A percentile compares a stretch with the other conserved stretches of the same genome.
phyloP scores from a whole-genome alignment of 1,140 invertebrate genomes.

The Drosophila kikkawai region DNA sequence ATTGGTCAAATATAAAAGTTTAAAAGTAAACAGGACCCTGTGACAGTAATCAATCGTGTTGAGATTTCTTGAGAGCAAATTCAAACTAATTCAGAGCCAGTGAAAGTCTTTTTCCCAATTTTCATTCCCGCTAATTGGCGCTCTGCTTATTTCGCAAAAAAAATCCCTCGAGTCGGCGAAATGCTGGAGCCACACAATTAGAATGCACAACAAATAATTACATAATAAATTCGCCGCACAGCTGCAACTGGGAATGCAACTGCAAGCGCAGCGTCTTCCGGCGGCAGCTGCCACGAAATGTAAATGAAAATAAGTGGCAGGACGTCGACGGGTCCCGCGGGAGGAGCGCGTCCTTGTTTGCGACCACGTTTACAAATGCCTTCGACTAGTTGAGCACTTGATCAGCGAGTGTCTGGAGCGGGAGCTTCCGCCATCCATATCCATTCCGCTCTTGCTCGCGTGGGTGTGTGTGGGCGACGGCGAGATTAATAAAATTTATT shows the following conservation, averaged over 20 bases:
- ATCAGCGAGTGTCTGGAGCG: constrained; percentile 46
- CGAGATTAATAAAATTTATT: constrained; percentile 82
- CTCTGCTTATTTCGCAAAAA: not conserved
- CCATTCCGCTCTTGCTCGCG: constrained; percentile 19
- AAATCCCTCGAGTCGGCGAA: constrained; percentile 3
- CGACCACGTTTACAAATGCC: constrained; percentile 62
- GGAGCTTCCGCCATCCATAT: constrained; percentile 21
- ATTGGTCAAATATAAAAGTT: not conserved
- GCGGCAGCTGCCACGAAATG: constrained; percentile 47
- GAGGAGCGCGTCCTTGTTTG: constrained; percentile 19
- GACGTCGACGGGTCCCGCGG: constrained; percentile 1
- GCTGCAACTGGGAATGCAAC: constrained; percentile 12
- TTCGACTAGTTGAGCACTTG: constrained; percentile 64
- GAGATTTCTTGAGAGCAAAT: not conserved
- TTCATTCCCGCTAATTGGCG: constrained; percentile 9
- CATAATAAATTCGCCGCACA: constrained; percentile 56
- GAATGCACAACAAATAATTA: constrained; percentile 63
- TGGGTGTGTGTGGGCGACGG: constrained; percentile 55
- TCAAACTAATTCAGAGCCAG: no score
- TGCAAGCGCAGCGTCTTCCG: constrained; percentile 27
- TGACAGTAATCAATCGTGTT: not conserved
- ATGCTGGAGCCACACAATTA: constrained; percentile 52
- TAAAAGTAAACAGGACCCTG: not conserved
- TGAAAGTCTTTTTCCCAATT: not conserved
- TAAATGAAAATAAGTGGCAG: constrained; percentile 70